Conservation (phyloP, 2,113 vertebrate genomes). For the Poecilia latipinna region DNA sequence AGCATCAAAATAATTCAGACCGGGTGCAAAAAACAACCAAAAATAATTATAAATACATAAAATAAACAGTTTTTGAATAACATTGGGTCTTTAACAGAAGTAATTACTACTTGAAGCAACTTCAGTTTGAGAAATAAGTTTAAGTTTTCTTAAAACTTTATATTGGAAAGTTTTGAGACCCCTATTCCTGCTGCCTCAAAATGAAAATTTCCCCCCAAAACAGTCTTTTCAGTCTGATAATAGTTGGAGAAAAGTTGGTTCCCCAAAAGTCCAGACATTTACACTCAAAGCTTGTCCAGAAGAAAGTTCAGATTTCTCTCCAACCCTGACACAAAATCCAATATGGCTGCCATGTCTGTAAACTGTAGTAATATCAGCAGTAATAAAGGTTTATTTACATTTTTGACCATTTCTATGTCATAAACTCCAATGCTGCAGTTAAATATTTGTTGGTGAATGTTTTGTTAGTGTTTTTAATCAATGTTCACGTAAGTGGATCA, state of each 20-base stretch:
- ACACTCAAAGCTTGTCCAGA: too few species aligned
- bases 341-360: too few species aligned
- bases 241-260: not conserved
- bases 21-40: too few species aligned
- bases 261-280: not conserved
- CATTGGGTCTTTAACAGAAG: not conserved
- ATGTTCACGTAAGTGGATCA: not conserved
- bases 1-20: too few species aligned
- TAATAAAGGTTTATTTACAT: not conserved
- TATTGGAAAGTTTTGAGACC: too few species aligned
- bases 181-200: not conserved
- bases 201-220: not conserved
- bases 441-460: not conserved
- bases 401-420: not conserved
- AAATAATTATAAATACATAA: too few species aligned
- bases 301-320: too few species aligned
- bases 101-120: not conserved
- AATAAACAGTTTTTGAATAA: too few species aligned
- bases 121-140: not conserved
- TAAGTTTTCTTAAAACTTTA: too few species aligned
- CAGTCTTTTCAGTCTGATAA: not conserved
- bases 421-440: too few species aligned
- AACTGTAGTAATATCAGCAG: too few species aligned
- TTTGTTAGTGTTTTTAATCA: not conserved
- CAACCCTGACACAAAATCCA: too few species aligned